A percentile compares a stretch with the other conserved stretches of the same genome.
phyloP scores from a whole-genome alignment of 2,888 invertebrate genomes.

The Dascillus cervinus region DNA sequence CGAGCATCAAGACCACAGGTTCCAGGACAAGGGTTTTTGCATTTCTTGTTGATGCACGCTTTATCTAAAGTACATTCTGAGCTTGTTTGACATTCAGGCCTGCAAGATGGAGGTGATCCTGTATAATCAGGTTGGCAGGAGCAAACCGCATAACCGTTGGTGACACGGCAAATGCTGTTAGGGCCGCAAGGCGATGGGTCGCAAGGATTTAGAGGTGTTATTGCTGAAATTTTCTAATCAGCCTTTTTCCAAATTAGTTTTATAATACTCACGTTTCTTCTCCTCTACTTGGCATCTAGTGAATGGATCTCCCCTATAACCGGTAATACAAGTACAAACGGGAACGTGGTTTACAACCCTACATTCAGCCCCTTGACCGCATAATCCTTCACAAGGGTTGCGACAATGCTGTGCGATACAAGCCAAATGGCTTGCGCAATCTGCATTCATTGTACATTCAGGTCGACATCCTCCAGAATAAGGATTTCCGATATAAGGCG shows the following conservation, averaged over 20 bases:
- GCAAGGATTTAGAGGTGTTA: conserved; percentile 46
- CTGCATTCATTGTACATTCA: conserved; percentile 75
- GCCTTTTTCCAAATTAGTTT: background rate
- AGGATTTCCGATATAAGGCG: conserved; percentile 82
- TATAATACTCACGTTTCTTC: too few species aligned
- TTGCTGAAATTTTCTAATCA: conserved; percentile 26
- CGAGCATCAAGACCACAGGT: conserved; percentile 51
- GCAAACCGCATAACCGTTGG: conserved; percentile 52
- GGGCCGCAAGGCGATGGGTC: conserved; percentile 56
- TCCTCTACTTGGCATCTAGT: conserved; percentile 62
- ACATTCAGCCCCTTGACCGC: conserved; percentile 78
- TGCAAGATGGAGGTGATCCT: conserved; percentile 52
- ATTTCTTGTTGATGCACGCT: conserved; percentile 57
- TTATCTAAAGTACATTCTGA: conserved; percentile 52
- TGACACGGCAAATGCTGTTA: conserved; percentile 51
- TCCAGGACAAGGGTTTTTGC: conserved; percentile 55
- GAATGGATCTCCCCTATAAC: conserved; percentile 78
- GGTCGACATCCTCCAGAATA: conserved; percentile 79
- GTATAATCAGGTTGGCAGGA: conserved; percentile 53
- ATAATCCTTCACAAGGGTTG: conserved; percentile 78
- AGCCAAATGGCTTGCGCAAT: conserved; percentile 68
- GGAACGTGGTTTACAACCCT: conserved; percentile 75
- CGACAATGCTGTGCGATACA: conserved; percentile 80
- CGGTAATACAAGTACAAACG: conserved; percentile 68
- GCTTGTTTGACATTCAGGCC: conserved; percentile 54